These are phyloP conservation scores for Oryctes rhinoceros DNA, from an alignment of 1,140 invertebrate species.

Conservation along the genomic window DNA sequence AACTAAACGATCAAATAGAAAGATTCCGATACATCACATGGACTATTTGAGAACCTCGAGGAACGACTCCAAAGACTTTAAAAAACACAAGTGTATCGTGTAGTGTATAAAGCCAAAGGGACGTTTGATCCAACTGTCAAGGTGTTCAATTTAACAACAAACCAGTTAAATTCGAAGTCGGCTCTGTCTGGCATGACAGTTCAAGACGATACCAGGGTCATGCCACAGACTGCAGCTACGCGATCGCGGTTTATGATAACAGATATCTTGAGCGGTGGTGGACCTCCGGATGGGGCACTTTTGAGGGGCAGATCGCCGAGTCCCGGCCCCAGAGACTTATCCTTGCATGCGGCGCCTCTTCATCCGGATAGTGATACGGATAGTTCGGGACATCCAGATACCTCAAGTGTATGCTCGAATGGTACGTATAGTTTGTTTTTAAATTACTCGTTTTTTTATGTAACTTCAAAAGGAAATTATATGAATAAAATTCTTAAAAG, in stretches of 20 bases:
- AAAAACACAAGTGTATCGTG: too few relatives aligned
- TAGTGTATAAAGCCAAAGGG: too few relatives aligned
- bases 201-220: constrained; percentile 59
- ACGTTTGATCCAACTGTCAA: background rate
- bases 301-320: constrained; percentile 56
- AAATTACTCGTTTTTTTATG: background rate
- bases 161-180: background rate
- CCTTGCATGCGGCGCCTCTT: constrained; percentile 56
- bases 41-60: too few relatives aligned
- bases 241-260: constrained; percentile 82
- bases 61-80: too few relatives aligned
- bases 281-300: constrained; percentile 52
- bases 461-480: too few relatives aligned
- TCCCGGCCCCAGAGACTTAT: constrained; percentile 60
- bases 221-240: constrained; percentile 62
- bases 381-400: constrained; percentile 60
- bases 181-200: constrained; percentile 61
- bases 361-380: constrained; percentile 59
- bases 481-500: too few relatives aligned
- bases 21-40: too few relatives aligned
- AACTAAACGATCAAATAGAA: too few relatives aligned
- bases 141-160: constrained; percentile 28
- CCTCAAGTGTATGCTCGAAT: constrained; percentile 59
- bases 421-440: constrained; percentile 50
- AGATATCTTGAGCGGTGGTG: constrained; percentile 72